Evolutionary conservation across 2,113 vertebrate genomes (phyloP).

Genomic region (Argyrosomus japonicus): DNA sequence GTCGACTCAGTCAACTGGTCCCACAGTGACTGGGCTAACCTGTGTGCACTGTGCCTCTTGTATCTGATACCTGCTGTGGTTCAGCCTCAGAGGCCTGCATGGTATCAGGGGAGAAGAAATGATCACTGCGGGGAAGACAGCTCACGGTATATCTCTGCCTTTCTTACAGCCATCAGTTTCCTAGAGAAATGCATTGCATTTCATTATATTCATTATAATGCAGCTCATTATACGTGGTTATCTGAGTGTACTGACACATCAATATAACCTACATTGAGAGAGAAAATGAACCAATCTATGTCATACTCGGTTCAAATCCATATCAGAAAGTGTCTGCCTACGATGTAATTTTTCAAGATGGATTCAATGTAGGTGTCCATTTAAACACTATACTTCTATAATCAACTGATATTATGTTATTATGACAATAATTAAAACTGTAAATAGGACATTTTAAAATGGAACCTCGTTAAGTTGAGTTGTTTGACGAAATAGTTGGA

Average conservation of each 20-base stretch:
- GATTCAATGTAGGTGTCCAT: not conserved
- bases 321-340: not conserved
- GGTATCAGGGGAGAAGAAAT: slow-evolving; percentile 42
- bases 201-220: too few species aligned
- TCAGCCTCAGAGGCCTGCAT: slow-evolving; percentile 36
- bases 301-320: not conserved
- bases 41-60: slow-evolving; percentile 51
- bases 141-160: slow-evolving; percentile 13
- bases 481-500: slow-evolving; percentile 35
- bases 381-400: not conserved
- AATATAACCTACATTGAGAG: not conserved
- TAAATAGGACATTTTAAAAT: not conserved
- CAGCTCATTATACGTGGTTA: slow-evolving; percentile 10
- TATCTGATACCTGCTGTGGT: slow-evolving; percentile 43
- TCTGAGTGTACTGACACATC: not conserved
- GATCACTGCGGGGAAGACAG: slow-evolving; percentile 45
- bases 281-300: not conserved
- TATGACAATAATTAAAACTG: not conserved
- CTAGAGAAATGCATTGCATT: slow-evolving; percentile 9
- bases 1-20: slow-evolving; percentile 77
- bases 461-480: not conserved
- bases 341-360: not conserved
- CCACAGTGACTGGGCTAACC: slow-evolving; percentile 71
- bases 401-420: not conserved
- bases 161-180: slow-evolving; percentile 9